These are phyloP conservation scores for Okapia johnstoni DNA, from an alignment of 2,113 vertebrate species.

Conservation along the genomic window DNA sequence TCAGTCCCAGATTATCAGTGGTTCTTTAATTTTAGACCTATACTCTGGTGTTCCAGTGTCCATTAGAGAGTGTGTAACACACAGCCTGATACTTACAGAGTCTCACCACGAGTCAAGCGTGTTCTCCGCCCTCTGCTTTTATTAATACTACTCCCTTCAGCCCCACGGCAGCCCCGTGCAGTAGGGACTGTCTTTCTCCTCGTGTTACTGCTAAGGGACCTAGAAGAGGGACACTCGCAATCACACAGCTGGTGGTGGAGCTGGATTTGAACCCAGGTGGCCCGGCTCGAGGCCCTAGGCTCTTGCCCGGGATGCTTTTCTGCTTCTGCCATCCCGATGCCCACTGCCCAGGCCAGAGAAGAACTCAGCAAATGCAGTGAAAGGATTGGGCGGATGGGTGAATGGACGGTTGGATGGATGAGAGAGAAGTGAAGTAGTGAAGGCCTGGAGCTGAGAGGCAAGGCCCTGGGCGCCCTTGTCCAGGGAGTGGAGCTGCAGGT, in stretches of 20 bases:
- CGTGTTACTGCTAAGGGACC: neutral
- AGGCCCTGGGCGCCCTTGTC: neutral
- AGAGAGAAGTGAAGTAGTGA: neutral
- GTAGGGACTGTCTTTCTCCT: neutral
- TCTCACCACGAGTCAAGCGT: accelerated
- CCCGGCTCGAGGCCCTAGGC: neutral
- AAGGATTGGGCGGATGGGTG: neutral
- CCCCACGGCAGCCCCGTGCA: accelerated
- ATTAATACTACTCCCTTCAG: neutral
- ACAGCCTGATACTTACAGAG: neutral
- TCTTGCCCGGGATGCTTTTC: accelerated
- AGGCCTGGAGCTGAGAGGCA: neutral
- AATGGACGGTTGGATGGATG: no score
- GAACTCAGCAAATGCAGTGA: neutral
- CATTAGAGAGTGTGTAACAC: neutral
- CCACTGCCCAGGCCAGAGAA: neutral
- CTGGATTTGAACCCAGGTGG: neutral
- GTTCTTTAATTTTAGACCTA: neutral
- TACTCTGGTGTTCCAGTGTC: neutral
- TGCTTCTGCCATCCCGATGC: neutral
- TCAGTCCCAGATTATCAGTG: neutral
- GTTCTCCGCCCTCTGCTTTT: neutral
- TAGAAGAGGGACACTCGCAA: neutral
- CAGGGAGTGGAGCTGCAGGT: neutral
- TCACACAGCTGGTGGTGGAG: neutral